These are phyloP conservation scores for Ganaspis brasiliensis DNA, from an alignment of 2,888 invertebrate genomes.

Conservation along the genomic window DNA sequence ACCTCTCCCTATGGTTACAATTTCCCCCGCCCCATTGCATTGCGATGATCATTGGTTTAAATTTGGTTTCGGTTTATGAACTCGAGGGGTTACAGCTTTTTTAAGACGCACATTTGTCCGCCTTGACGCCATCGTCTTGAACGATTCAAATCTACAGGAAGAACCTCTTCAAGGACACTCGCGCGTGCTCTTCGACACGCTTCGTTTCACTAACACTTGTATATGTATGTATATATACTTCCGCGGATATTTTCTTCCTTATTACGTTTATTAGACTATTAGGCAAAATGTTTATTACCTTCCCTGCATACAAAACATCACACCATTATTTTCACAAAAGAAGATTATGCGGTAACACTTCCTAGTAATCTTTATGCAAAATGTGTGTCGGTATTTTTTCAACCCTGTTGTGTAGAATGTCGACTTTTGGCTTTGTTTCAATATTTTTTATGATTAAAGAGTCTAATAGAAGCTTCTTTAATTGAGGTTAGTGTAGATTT, in stretches of 20 bases:
- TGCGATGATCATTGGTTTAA: constrained; percentile 69
- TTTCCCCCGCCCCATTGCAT: constrained; percentile 69
- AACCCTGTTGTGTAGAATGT: neutral
- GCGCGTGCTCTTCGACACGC: constrained; percentile 42
- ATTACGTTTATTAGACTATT: constrained; percentile 30
- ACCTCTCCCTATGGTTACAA: constrained; percentile 65
- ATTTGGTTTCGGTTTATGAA: constrained; percentile 42
- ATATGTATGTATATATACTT: neutral
- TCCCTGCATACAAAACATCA: neutral
- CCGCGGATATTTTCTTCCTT: constrained; percentile 36
- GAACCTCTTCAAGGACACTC: constrained; percentile 36
- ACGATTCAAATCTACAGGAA: constrained; percentile 25
- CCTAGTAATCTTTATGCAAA: constrained; percentile 15
- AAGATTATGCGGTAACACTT: neutral
- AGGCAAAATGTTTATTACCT: constrained; percentile 21
- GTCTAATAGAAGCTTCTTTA: too few species aligned
- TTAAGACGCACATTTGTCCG: constrained; percentile 55
- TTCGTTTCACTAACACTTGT: constrained; percentile 20
- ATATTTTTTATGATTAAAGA: too few species aligned
- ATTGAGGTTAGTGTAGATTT: too few species aligned
- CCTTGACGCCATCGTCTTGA: constrained; percentile 8
- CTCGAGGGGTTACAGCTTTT: constrained; percentile 61
- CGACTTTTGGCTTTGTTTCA: too few species aligned
- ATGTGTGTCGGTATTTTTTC: neutral
- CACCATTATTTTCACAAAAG: neutral